Conservation (phyloP, 2,797 vertebrate species). For the Hypotaenidia okinawae region DNA sequence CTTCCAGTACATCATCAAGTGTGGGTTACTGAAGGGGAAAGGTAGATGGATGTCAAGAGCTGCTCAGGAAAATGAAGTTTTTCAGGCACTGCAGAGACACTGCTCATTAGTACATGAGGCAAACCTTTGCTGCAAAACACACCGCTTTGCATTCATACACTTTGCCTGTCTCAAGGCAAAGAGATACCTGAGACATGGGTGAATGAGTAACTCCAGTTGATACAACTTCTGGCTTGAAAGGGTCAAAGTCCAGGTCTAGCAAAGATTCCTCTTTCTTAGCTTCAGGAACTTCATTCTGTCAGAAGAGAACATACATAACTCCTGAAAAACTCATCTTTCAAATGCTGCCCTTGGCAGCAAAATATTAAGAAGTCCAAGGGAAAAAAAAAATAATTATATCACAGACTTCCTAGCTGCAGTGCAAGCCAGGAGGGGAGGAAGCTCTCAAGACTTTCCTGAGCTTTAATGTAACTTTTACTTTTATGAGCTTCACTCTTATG, state of each 20-base stretch:
- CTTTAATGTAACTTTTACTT: background rate
- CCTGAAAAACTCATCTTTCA: background rate
- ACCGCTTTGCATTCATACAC: background rate
- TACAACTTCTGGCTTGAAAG: conserved; percentile 88
- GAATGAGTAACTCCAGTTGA: conserved; percentile 80
- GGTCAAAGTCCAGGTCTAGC: conserved; percentile 94
- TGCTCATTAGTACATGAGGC: background rate
- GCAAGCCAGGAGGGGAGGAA: background rate
- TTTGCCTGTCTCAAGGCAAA: background rate
- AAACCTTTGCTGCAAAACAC: background rate
- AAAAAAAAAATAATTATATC: background rate
- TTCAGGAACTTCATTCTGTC: conserved; percentile 87
- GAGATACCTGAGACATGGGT: conserved; percentile 90
- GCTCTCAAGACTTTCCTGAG: background rate
- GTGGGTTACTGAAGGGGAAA: background rate
- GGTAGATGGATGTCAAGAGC: background rate
- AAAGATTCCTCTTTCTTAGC: conserved; percentile 87
- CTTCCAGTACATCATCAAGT: background rate
- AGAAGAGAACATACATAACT: background rate
- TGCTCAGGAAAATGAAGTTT: background rate
- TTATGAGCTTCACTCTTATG: background rate
- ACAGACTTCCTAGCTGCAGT: background rate
- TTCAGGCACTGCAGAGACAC: background rate
- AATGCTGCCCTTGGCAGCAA: background rate
- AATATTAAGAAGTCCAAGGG: background rate